A percentile compares a stretch with the other conserved stretches of the same genome.
Evolutionary conservation across 2,113 vertebrate species (phyloP).

Genomic region (Aleadryas rufinucha): DNA sequence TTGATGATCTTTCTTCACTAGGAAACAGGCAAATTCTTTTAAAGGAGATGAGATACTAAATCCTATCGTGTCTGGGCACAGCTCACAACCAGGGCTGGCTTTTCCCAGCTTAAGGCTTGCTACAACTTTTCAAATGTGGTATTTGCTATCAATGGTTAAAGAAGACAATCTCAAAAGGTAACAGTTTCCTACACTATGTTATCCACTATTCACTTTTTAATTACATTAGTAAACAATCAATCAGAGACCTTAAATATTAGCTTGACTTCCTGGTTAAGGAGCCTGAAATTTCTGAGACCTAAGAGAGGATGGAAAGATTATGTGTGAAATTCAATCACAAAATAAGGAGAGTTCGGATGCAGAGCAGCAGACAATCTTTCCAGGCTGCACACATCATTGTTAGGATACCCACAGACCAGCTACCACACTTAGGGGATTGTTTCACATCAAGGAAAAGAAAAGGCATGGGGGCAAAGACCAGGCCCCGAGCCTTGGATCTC

Average conservation of each 20-base stretch:
- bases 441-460: not conserved
- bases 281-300: not conserved
- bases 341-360: not conserved
- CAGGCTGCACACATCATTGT: not conserved
- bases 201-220: not conserved
- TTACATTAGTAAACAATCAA: not conserved
- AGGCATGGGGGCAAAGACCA: not conserved
- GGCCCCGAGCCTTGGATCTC: not conserved
- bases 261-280: not conserved
- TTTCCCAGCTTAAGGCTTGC: not conserved
- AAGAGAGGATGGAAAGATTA: not conserved
- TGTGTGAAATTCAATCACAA: not conserved
- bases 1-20: not conserved
- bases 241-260: not conserved
- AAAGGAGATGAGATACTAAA: not conserved
- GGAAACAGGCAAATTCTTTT: not conserved
- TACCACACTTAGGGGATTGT: not conserved
- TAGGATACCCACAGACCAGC: not conserved
- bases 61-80: rapidly evolving
- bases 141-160: not conserved
- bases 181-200: not conserved
- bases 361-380: not conserved
- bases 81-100: not conserved
- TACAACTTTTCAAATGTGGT: not conserved
- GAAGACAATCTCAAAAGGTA: not conserved